Base-by-base conservation (phyloP, 2,888 invertebrate genomes). In the Aromia moschata region DNA sequence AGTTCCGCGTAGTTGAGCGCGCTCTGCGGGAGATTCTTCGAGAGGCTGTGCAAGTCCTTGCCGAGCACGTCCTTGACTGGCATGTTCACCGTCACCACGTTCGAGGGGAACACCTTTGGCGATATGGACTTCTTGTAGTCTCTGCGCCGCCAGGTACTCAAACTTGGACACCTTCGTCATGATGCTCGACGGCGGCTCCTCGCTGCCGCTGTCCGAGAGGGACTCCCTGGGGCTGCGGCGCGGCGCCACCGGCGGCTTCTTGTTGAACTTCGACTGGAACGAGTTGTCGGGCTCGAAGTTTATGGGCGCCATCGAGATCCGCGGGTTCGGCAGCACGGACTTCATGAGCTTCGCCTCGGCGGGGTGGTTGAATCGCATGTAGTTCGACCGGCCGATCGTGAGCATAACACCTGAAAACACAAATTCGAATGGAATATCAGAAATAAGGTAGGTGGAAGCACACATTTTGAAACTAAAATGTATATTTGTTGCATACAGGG, bases 361-460 rank as follows among this genome's bases (percentile, higher is more conserved):
- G 0, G 96, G 96, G 80, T 95, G 93, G 81, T 96, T 95, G 84
- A 94, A 96, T 37, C 96, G 89, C 80, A 96, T 88, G 82, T 93
- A 94, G 81, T 93, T 94, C 49, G 95, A 93, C 46, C 94, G 87
- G 18, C 96, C 96, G 70, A 96, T 89, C 49, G 93, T 94, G 65
- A 96, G 83, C 92, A 94, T 95, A 77, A 93, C 93, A 74, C 93
- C 93, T 93, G 84, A 1, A 82, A 81, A 25, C 30, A 46, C 10
- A 52, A n/a, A n/a, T n/a, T n/a, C n/a, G n/a, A n/a, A n/a, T n/a
- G n/a, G n/a, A n/a, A n/a, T n/a, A n/a, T n/a, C n/a, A n/a, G n/a
- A n/a, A n/a, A n/a, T n/a, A n/a, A n/a, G n/a, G n/a, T n/a, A n/a
- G n/a, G n/a, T n/a, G n/a, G n/a, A n/a, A n/a, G n/a, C n/a, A n/a